Evolutionary conservation across 2,797 vertebrate genomes (phyloP).

Genomic region (Enteromius anoplus): DNA sequence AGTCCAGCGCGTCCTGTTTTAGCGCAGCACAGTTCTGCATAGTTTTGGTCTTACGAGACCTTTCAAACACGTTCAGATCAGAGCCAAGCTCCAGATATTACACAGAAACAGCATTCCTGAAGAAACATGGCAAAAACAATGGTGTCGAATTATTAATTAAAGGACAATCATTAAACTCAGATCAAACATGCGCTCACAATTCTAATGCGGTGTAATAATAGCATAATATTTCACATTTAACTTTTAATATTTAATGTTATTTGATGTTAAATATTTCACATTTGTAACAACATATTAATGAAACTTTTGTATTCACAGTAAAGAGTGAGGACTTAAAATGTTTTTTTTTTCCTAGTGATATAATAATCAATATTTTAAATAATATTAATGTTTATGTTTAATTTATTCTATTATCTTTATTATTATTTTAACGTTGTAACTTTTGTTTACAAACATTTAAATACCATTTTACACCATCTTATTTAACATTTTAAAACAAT

Average conservation of each 20-base stretch:
- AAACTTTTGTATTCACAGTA: neutral
- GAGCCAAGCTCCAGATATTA: neutral
- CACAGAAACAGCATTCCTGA: neutral
- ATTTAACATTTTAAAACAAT: neutral
- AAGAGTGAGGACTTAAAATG: neutral
- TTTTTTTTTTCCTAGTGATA: neutral
- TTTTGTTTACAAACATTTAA: too few species aligned
- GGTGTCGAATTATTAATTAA: neutral
- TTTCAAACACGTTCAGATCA: conserved; percentile 22
- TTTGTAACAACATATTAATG: neutral
- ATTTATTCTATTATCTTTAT: too few species aligned
- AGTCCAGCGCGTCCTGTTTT: neutral
- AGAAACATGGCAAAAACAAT: neutral
- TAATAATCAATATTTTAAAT: neutral
- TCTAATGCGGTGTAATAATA: neutral
- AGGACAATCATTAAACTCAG: conserved; percentile 4
- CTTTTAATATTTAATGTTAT: neutral
- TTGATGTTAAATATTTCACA: neutral
- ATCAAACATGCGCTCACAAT: neutral
- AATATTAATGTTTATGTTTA: too few species aligned
- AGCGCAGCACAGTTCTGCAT: conserved; percentile 15
- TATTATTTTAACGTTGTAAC: too few species aligned
- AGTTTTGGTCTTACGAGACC: neutral
- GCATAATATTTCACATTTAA: neutral
- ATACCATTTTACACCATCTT: neutral